Conservation (phyloP, 2,113 vertebrate species). For the Colius striatus region DNA sequence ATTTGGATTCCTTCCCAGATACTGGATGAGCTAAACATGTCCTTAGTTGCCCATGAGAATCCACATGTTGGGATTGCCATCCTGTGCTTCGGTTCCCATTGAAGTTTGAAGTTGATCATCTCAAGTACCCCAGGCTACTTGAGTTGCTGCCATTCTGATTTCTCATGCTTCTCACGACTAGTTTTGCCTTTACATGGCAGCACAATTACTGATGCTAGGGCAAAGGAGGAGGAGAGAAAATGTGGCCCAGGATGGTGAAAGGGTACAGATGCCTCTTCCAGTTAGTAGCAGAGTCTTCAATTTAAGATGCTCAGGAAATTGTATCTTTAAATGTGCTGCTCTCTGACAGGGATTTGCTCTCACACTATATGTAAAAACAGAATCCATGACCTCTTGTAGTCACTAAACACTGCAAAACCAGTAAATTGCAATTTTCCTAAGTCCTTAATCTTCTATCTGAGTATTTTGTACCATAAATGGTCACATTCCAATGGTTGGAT, state of each 20-base stretch:
- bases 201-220: background rate
- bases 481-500: background rate
- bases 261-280: background rate
- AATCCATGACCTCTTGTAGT: constrained; percentile 45
- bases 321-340: background rate
- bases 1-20: background rate
- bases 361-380: background rate
- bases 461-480: background rate
- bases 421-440: background rate
- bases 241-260: background rate
- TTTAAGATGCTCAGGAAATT: background rate
- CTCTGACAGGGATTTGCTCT: background rate
- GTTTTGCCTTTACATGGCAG: background rate
- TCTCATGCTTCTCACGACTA: too few species aligned
- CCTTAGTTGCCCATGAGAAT: background rate
- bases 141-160: background rate
- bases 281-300: background rate
- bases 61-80: background rate
- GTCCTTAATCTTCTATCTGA: background rate
- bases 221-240: background rate
- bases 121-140: background rate
- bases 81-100: background rate
- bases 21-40: background rate
- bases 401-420: background rate
- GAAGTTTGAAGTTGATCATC: background rate